Base-by-base conservation (phyloP, 64 coral and sea anemone species). In the Hydrozoanthus tunicans region DNA sequence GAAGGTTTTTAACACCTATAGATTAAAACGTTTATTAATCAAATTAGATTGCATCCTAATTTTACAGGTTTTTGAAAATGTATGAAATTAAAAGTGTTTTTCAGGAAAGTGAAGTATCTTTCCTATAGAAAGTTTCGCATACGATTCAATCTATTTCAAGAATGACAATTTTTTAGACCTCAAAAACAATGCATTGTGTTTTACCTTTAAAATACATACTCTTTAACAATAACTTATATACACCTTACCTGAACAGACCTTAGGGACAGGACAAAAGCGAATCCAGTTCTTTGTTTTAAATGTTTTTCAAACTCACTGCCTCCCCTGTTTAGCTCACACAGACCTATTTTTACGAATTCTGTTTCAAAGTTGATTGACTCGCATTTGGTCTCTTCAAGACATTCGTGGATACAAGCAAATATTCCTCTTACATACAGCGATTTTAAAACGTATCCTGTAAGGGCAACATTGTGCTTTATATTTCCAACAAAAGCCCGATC, bases 241-340 rank as follows among this genome's bases (percentile, higher is more conserved):
- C 15, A 54, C 62, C 20, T 23, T 72, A 86, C 83, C 83, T 86
- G 83, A 32, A 86, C 53, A 13, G 83, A 54, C 43, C 83, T 86
- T 5, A 86, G 83, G 7, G 83, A 86, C 23, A 86, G 23, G 20
- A 86, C 66, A 57, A 86, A 86, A 32, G 53, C 83, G 15, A 86
- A 86, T 3, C 68, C 83, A 17, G 10, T 59, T 32, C 53, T 61
- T 24, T 86, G 72, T 24, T 26, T 27, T 60, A 73, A 23, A 86
- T 60, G 56, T 26, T 2, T 54, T 26, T 73, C 26, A 9, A 74
- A 27, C 11, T 56, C 59, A 2, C 3, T 69, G 3, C 72, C 83
- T 74, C 65, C 68, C 23, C 69, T 86, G 68, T 86, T 86, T 24
- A 86, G 53, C 68, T 86, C 69, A 25, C 83, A 86, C 11, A 59